These are phyloP conservation scores for Ascidia mentula DNA, from an alignment of 23 tunicate species.

Conservation along the genomic window DNA sequence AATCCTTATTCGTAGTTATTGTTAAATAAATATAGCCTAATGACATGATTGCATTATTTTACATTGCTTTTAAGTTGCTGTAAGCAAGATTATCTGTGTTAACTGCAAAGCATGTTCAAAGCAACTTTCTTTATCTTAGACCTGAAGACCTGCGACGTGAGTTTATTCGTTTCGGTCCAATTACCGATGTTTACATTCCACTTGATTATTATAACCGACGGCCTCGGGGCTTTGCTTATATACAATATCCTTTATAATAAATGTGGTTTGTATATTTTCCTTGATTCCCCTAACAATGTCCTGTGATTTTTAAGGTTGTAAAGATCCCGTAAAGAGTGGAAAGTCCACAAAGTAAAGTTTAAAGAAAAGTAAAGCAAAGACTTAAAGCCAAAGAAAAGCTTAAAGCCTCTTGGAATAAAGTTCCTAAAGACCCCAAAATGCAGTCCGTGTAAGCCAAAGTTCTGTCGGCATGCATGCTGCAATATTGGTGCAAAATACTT, in stretches of 20 bases:
- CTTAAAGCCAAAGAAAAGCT: slow-evolving; percentile 25
- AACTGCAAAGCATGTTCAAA: too few relatives aligned
- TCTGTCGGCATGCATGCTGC: background rate
- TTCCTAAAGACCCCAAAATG: background rate
- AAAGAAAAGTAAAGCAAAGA: slow-evolving; percentile 17
- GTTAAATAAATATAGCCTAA: too few relatives aligned
- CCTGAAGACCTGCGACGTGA: slow-evolving; percentile 96
- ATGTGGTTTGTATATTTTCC: background rate
- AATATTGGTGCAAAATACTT: background rate
- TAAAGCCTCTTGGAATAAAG: background rate
- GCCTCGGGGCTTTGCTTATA: slow-evolving; percentile 97
- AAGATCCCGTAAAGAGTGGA: slow-evolving; percentile 3
- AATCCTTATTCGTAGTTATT: too few relatives aligned
- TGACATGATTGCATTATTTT: too few relatives aligned
- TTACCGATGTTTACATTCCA: slow-evolving; percentile 96
- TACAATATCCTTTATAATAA: slow-evolving; percentile 92
- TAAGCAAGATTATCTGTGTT: too few relatives aligned
- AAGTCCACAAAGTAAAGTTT: slow-evolving; percentile 30
- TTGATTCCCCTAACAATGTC: background rate
- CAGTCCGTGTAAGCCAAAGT: background rate
- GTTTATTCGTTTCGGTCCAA: slow-evolving; percentile 77
- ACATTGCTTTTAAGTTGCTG: too few relatives aligned
- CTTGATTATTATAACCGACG: slow-evolving; percentile 85
- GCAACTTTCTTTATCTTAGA: slow-evolving; percentile 37
- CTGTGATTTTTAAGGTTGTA: slow-evolving; percentile 27